Evolutionary conservation across 2,888 invertebrate genomes (phyloP).

Genomic region (Neoscelio sp.): DNA sequence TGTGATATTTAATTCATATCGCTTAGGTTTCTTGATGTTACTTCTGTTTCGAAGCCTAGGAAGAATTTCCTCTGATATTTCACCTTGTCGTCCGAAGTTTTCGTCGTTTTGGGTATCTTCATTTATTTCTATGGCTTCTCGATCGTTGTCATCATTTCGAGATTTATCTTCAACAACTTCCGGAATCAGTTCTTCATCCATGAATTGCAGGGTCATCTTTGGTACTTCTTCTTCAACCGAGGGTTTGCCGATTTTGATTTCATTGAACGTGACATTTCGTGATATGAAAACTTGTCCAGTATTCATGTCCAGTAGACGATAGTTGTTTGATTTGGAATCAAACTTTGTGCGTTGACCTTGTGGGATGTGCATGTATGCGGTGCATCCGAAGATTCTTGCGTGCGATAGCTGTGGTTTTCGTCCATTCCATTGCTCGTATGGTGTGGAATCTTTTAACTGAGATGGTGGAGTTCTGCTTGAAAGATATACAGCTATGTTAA

Average conservation of each 20-base stretch:
- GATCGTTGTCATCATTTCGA: too few species aligned
- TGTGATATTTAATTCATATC: neutral
- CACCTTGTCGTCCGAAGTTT: too few species aligned
- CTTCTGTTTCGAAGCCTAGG: neutral
- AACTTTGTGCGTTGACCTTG: conserved; percentile 18
- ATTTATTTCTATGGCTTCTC: too few species aligned
- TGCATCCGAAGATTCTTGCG: conserved; percentile 20
- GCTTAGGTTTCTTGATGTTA: neutral
- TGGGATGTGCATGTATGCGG: conserved; percentile 34
- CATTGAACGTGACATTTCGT: conserved; percentile 36
- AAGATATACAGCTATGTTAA: conserved; percentile 28
- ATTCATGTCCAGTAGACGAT: conserved; percentile 23
- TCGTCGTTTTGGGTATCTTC: neutral
- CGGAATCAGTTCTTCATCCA: neutral
- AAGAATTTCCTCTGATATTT: too few species aligned
- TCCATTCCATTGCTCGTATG: conserved; percentile 48
- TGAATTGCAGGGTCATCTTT: too few species aligned
- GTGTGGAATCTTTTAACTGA: conserved; percentile 18
- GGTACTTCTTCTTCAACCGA: too few species aligned
- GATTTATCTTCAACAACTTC: too few species aligned
- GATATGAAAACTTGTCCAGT: conserved; percentile 30
- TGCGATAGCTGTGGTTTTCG: conserved; percentile 13
- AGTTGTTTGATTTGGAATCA: conserved; percentile 33
- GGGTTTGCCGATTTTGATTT: too few species aligned
- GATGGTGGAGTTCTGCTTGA: conserved; percentile 38